A percentile compares a stretch with the other conserved stretches of the same genome.
Conservation (phyloP, 2,113 vertebrate genomes). For the Recurvirostra avosetta region DNA sequence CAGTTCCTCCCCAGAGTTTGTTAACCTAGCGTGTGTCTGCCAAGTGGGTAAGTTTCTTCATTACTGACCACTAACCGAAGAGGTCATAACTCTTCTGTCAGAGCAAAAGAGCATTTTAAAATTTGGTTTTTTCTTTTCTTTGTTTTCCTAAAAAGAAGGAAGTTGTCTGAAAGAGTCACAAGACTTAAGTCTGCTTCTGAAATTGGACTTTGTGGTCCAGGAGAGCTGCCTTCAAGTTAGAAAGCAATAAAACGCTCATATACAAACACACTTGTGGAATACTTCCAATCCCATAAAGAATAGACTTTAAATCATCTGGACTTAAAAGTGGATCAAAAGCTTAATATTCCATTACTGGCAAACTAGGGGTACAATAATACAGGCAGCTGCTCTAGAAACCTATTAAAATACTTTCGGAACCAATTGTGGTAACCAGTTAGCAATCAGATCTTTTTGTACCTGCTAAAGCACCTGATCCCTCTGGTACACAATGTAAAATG, state of each 20-base stretch:
- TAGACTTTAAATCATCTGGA: neutral
- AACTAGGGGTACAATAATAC: neutral
- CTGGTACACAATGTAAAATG: neutral
- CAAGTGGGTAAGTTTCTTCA: neutral
- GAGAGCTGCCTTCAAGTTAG: neutral
- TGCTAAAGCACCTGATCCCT: neutral
- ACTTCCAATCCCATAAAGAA: neutral
- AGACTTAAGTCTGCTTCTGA: neutral
- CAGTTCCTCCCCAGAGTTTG: neutral
- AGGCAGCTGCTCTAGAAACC: neutral
- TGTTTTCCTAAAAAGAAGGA: neutral
- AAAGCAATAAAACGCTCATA: neutral
- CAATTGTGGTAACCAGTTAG: neutral
- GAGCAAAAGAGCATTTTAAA: neutral
- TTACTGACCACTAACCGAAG: neutral
- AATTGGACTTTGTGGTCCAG: neutral
- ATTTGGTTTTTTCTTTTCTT: neutral
- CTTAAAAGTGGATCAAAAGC: neutral
- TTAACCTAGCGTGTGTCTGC: neutral
- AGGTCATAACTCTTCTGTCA: neutral
- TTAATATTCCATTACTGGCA: neutral
- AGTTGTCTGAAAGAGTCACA: neutral
- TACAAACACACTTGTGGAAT: neutral
- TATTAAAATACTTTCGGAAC: neutral
- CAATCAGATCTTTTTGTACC: neutral